Base-by-base conservation (phyloP, 2,888 invertebrate species). In the Xylota sylvarum region DNA sequence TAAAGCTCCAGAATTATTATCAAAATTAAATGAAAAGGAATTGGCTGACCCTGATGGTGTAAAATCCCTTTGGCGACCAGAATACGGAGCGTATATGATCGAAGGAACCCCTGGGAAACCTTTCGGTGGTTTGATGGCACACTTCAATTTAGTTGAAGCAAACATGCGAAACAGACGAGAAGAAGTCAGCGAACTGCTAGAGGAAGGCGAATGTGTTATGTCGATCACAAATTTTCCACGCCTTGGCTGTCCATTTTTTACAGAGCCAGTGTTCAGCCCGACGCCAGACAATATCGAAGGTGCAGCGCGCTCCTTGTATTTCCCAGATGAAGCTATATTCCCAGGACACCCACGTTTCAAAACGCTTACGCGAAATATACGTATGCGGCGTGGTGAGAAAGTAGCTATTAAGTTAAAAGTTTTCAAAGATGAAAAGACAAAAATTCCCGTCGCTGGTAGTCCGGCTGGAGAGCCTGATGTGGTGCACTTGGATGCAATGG, bases 401-500 rank as follows among this genome's bases (percentile, higher is more conserved):
- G 98, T 99, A 17, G 96, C 97, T 80, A 99, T 99, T 88, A 98
- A 99, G 93, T 94, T 99, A 90, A 99, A 99, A 92, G 98, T 99
- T 91, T 98, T 95, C 92, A 96, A 95, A 91, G 99, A 99, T 93
- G 93, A 93, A 88, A 96, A 98, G 90, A 99, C 99, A 1, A 94
- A 95, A 89, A 94, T 95, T 84, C 98, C 98, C 4, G 96, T 98
- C 89, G 97, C 97, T 90, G 96, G 97, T 88, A 95, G 96, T 6
- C 95, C 95, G 64, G 94, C 94, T 0, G 96, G 97, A 0, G 94
- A 95, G 90, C 97, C 97, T 0, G 97, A 99, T 93, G 97, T 98
- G 90, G 97, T 99, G 88, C 98, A 99, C 90, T 96, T 99, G 96
- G 99, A 99, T 93, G 98, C 98, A 0, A 99, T 99, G 99, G 99